phyloP scores from a whole-genome alignment of 1,140 invertebrate species.

The Brachionus rotundiformis region DNA sequence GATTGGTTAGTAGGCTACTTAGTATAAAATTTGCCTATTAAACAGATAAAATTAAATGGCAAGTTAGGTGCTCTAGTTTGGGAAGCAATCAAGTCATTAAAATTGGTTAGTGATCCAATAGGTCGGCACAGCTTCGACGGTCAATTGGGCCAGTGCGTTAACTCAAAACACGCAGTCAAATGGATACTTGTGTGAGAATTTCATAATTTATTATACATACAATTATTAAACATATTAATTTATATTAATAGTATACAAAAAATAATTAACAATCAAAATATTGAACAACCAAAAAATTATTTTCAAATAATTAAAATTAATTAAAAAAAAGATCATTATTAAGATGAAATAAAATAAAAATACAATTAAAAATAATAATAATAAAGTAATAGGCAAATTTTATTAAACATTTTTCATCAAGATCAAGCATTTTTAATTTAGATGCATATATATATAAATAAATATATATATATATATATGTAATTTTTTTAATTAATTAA shows the following conservation, averaged over 20 bases:
- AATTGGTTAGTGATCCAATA: not conserved
- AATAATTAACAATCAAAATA: not conserved
- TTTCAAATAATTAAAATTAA: not conserved
- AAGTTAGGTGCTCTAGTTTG: not conserved
- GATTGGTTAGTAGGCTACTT: constrained; percentile 12
- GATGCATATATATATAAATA: too few species aligned
- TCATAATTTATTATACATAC: not conserved
- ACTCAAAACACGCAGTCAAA: not conserved
- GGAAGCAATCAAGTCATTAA: not conserved
- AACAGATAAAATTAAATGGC: not conserved
- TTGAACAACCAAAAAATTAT: not conserved
- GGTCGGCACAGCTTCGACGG: not conserved
- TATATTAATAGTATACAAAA: too few species aligned
- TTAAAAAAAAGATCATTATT: not conserved
- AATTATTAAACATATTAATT: not conserved
- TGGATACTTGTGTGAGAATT: not conserved
- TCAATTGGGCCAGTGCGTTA: not conserved
- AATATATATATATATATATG: too few species aligned
- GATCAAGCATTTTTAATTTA: constrained; percentile 10
- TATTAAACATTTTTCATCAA: constrained; percentile 13
- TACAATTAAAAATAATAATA: not conserved
- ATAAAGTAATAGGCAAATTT: not conserved
- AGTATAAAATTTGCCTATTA: constrained; percentile 13
- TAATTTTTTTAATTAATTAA: not conserved
- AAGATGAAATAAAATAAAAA: not conserved